phyloP scores from a whole-genome alignment of 1,140 invertebrate genomes.

The Bursaphelenchus mucronatus region DNA sequence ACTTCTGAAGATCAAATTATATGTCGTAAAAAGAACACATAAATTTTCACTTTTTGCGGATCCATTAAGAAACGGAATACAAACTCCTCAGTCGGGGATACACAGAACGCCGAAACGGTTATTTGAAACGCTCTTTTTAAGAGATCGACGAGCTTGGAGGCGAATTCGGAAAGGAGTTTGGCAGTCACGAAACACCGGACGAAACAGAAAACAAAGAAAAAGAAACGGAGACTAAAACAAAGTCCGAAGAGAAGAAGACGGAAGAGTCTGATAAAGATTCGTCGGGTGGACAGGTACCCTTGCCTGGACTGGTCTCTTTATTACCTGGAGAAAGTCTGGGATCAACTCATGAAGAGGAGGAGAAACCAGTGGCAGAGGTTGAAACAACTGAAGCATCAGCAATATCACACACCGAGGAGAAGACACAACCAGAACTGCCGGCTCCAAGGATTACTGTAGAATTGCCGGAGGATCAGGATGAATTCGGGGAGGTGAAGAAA shows the following conservation, averaged over 20 bases:
- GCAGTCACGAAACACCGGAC: conserved; percentile 22
- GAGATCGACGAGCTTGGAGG: conserved; percentile 28
- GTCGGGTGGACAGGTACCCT: conserved; percentile 1
- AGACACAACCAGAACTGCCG: not conserved
- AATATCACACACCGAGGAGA: not conserved
- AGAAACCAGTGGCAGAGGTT: not conserved
- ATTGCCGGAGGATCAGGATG: conserved; percentile 23
- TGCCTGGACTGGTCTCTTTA: not conserved
- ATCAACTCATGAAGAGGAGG: not conserved
- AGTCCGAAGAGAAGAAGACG: not conserved
- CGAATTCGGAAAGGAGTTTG: conserved; percentile 40
- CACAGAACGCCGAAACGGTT: no score
- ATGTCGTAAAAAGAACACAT: no score
- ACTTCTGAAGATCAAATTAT: no score
- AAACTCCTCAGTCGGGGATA: no score
- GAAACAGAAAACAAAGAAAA: conserved; percentile 1
- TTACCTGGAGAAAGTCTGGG: not conserved
- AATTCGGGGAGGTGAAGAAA: conserved; percentile 12
- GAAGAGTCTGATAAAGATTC: not conserved
- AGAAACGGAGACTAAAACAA: not conserved
- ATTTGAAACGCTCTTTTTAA: not conserved
- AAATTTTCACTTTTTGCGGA: no score
- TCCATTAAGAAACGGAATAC: no score
- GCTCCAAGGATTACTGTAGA: conserved; percentile 33
- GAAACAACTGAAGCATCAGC: conserved; percentile 1